A percentile compares a stretch with the other conserved stretches of the same genome.
Conservation (phyloP, 2,113 vertebrate species). For the Oryzias celebensis region DNA sequence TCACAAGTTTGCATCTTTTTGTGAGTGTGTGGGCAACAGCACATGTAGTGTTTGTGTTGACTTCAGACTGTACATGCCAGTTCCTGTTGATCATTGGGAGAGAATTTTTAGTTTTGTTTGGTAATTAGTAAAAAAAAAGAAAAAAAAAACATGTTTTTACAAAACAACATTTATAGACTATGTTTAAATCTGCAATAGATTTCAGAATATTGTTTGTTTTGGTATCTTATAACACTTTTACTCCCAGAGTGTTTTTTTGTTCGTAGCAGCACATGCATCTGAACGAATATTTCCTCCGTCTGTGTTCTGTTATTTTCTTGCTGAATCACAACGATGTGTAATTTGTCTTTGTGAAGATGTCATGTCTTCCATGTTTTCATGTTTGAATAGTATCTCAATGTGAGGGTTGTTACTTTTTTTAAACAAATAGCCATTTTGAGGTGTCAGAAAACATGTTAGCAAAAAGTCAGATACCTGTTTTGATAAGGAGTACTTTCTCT, state of each 20-base stretch:
- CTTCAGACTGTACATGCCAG: constrained; percentile 45
- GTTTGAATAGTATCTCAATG: constrained; percentile 39
- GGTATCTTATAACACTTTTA: constrained; percentile 41
- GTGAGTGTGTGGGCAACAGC: constrained; percentile 50
- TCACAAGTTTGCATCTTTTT: constrained; percentile 30
- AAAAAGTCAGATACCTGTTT: constrained; percentile 51
- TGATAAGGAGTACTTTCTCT: constrained; percentile 64
- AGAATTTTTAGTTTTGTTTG: constrained; percentile 15
- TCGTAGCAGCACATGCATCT: constrained; percentile 43
- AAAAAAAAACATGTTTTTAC: constrained; percentile 11
- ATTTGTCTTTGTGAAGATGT: constrained; percentile 53
- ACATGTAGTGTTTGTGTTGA: constrained; percentile 61
- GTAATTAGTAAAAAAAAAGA: not conserved
- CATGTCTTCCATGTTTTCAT: constrained; percentile 51
- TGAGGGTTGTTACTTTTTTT: constrained; percentile 57
- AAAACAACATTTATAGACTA: constrained; percentile 13
- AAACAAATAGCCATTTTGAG: constrained; percentile 63
- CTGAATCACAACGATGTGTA: constrained; percentile 43
- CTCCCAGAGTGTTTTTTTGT: constrained; percentile 35
- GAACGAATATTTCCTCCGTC: constrained; percentile 28
- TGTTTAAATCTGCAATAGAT: not conserved
- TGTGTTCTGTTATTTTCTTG: constrained; percentile 15
- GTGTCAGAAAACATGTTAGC: constrained; percentile 47
- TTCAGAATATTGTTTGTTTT: constrained; percentile 52
- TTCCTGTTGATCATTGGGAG: constrained; percentile 35